phyloP scores from a whole-genome alignment of 2,113 vertebrate genomes.

The Stercorarius parasiticus region DNA sequence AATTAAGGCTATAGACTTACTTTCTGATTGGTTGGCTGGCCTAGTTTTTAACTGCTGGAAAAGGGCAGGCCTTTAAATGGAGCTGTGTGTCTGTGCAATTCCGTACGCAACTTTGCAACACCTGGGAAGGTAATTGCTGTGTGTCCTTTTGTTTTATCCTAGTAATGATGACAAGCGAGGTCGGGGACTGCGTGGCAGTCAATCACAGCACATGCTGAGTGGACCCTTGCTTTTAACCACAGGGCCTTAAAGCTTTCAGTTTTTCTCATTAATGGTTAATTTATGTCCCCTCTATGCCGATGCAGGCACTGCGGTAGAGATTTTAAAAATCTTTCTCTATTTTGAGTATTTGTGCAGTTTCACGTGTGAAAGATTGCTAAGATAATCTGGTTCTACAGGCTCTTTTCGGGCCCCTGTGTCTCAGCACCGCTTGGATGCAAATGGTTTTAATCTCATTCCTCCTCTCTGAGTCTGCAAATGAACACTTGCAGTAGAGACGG shows the following conservation, averaged over 20 bases:
- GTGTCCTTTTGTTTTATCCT: neutral
- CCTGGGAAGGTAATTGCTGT: neutral
- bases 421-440: neutral
- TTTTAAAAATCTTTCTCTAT: neutral
- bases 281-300: accelerated
- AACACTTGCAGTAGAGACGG: neutral
- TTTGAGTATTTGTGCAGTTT: neutral
- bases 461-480: neutral
- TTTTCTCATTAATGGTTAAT: neutral
- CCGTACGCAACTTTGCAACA: accelerated
- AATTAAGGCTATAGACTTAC: neutral
- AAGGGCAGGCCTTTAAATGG: neutral
- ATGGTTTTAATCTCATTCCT: neutral
- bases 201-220: neutral
- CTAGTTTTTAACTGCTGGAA: neutral
- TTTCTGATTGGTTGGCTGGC: neutral
- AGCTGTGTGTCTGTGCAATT: neutral
- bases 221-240: neutral
- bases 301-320: accelerated
- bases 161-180: neutral
- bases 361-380: accelerated
- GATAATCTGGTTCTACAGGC: neutral
- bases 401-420: neutral
- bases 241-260: neutral
- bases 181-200: neutral